Percentiles rank a stretch among this genome's conserved stretches.
phyloP scores from a whole-genome alignment of 37 sponge, comb jelly and placozoan genomes.

The Axinella damicornis region DNA sequence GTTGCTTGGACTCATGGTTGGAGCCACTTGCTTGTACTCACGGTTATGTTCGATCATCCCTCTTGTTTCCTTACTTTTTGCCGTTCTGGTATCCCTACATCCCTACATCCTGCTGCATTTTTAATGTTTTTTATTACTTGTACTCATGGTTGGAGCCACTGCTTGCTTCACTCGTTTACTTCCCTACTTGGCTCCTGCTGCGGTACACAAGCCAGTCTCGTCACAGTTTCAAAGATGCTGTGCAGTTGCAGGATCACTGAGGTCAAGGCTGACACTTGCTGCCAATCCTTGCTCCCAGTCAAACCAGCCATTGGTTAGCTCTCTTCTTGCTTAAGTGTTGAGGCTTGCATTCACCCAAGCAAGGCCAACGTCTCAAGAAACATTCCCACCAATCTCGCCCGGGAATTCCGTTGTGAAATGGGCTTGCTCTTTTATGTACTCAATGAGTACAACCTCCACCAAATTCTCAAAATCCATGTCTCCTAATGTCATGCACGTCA shows the following conservation, averaged over 20 bases:
- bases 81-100: too few species aligned
- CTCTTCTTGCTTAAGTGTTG: conserved; percentile 32
- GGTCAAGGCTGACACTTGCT: neutral
- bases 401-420: conserved; percentile 6
- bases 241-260: conserved; percentile 13
- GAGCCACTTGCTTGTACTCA: too few species aligned
- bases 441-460: neutral
- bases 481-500: neutral
- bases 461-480: conserved; percentile 15
- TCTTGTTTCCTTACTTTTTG: too few species aligned
- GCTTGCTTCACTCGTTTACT: neutral
- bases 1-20: too few species aligned
- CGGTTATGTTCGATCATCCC: too few species aligned
- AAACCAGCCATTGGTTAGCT: conserved; percentile 31
- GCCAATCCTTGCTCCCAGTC: conserved; percentile 9
- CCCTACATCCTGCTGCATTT: too few species aligned
- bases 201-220: conserved; percentile 37
- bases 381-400: conserved; percentile 35
- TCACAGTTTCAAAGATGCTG: conserved; percentile 32
- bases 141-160: conserved; percentile 18
- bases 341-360: conserved; percentile 22
- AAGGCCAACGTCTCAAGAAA: conserved; percentile 27
- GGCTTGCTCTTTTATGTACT: conserved; percentile 13
- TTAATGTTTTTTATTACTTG: too few species aligned
- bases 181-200: conserved; percentile 29